Conservation (phyloP, 2,888 invertebrate genomes). For the Notodromas monacha region DNA sequence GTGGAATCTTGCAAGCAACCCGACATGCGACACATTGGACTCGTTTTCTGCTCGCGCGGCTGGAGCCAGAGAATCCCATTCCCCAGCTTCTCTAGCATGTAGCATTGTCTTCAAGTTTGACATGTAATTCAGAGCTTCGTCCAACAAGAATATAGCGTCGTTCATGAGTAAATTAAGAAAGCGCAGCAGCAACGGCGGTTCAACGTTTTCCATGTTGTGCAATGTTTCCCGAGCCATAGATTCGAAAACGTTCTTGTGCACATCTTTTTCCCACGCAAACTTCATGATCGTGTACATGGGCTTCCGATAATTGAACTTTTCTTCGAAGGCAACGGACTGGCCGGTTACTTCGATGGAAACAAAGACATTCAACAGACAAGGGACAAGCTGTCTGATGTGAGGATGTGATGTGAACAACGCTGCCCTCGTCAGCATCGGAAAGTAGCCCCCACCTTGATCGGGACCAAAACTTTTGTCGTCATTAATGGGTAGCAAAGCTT, state of each 20-base stretch:
- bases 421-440: constrained; percentile 13
- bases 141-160: constrained; percentile 75
- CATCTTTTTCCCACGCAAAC: constrained; percentile 37
- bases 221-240: constrained; percentile 43
- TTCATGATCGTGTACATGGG: constrained; percentile 84
- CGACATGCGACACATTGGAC: constrained; percentile 33
- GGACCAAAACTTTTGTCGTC: constrained; percentile 24
- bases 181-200: constrained; percentile 62
- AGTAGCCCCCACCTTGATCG: no score
- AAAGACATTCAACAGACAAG: constrained; percentile 53
- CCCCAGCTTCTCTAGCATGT: constrained; percentile 33
- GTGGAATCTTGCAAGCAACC: constrained; percentile 52
- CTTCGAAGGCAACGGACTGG: constrained; percentile 73
- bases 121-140: constrained; percentile 65
- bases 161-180: constrained; percentile 89
- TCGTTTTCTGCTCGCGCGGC: constrained; percentile 41
- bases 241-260: constrained; percentile 17
- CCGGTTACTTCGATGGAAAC: constrained; percentile 95
- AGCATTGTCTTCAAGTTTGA: constrained; percentile 52
- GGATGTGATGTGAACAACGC: constrained; percentile 22
- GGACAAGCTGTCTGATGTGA: constrained; percentile 33
- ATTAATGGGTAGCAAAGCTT: constrained; percentile 42
- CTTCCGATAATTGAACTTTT: constrained; percentile 77
- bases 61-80: constrained; percentile 32
- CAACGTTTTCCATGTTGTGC: constrained; percentile 52